Base-by-base conservation (phyloP, 2,888 invertebrate species). In the Noctua fimbriata region DNA sequence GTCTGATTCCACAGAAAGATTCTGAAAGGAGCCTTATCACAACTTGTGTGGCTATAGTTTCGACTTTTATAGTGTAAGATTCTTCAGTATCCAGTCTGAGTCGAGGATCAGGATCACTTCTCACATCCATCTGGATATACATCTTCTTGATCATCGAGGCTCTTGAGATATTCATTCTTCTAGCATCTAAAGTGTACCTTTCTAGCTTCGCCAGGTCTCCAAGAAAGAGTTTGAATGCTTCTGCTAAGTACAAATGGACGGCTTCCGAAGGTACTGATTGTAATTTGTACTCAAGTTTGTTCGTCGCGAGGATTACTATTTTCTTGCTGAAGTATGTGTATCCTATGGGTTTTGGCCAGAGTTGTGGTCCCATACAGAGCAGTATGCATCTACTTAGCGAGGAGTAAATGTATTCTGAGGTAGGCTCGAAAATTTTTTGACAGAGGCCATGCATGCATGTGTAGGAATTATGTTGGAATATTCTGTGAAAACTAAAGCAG, bases 281-380 rank as follows among this genome's bases (percentile, higher is more conserved):
- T 41, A 96, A 95, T 88, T 97, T 96, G 82, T 97, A 96, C 81
- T 97, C 96, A 0, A 98, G 90, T 82, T 97, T 97, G 28, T 96
- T 95, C 24, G 97, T 96, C 18, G 97, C 94, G 86, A 98, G 96
- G 47, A 97, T 95, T 24, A 97, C 95, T 14, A 98, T 96, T 55
- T 97, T 97, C 41, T 97, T 97, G 81, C 97, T 98, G 47, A 98
- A 97, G 52, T 96, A 93, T 0, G 97, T 97, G 76, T 97, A 97
- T 0, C 98, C 98, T n/a, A 98, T 98, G 2, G 98, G 98, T 89
- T 97, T 97, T 0, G 98, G 98, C 98, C 98, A 98, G 1, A 98
- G 94, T 85, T 98, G 98, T 9, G 97, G 97, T 28, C 97, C 97
- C 76, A 97, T 98, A 92, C 98, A 98, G 5, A 98, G 94, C 92